Evolutionary conservation across 2,113 vertebrate genomes (phyloP).

Genomic region (Perccottus glenii): DNA sequence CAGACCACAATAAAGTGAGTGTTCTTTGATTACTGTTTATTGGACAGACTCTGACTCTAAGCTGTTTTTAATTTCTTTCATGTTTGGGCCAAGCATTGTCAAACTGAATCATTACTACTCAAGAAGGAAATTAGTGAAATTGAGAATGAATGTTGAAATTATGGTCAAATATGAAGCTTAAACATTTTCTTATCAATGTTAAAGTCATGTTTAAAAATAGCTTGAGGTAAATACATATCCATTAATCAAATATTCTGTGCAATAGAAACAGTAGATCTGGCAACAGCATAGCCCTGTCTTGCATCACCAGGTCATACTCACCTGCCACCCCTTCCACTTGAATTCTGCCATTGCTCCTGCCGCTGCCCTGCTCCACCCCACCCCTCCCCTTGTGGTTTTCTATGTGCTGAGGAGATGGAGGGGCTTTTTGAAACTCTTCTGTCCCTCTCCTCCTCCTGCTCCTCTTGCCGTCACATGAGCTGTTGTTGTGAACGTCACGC

Average conservation of each 20-base stretch:
- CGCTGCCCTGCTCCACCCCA: constrained; percentile 1
- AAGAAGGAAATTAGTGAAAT: too few relatives aligned
- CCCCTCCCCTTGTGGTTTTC: constrained; percentile 53
- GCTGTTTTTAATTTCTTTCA: too few relatives aligned
- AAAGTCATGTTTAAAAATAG: too few relatives aligned
- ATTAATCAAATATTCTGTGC: background rate
- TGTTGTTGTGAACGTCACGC: constrained; percentile 59
- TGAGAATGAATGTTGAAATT: too few relatives aligned
- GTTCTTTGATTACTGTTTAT: too few relatives aligned
- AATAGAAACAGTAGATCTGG: background rate
- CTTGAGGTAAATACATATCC: too few relatives aligned
- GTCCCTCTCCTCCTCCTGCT: constrained; percentile 45
- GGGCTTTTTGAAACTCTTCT: constrained; percentile 26
- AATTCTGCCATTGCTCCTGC: constrained; percentile 20
- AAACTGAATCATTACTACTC: too few relatives aligned
- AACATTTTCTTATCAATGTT: too few relatives aligned
- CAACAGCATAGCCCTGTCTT: background rate
- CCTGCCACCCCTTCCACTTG: background rate
- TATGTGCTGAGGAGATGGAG: constrained; percentile 61
- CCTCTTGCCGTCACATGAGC: constrained; percentile 47
- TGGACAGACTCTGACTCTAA: too few relatives aligned
- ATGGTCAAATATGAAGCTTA: too few relatives aligned
- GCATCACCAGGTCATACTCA: constrained; percentile 7
- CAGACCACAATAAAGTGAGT: too few relatives aligned
- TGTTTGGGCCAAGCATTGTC: too few relatives aligned